Conservation (phyloP, 2,888 invertebrate genomes). For the Griposia aprilina region DNA sequence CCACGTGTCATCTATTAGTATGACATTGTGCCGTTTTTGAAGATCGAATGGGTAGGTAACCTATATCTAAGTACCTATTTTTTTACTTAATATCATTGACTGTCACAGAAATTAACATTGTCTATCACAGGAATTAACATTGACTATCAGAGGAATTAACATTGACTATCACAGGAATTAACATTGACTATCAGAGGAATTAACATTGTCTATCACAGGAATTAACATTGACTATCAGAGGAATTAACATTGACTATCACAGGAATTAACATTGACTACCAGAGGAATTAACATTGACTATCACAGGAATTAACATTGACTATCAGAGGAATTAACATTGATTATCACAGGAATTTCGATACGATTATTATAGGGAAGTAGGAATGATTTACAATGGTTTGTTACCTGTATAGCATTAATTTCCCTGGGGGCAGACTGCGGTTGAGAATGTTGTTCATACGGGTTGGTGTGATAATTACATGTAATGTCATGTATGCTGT, state of each 20-base stretch:
- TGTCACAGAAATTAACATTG: background rate
- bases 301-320: background rate
- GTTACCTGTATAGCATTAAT: conserved; percentile 31
- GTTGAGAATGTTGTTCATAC: conserved; percentile 35
- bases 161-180: background rate
- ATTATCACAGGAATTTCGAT: conserved; percentile 1
- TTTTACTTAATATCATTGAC: too few species aligned
- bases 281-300: too few species aligned
- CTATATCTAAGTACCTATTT: too few species aligned
- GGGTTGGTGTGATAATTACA: conserved; percentile 43
- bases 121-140: background rate
- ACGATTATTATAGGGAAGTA: conserved; percentile 12
- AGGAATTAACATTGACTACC: too few species aligned
- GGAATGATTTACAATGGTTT: conserved; percentile 37
- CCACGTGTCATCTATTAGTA: too few species aligned
- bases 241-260: background rate
- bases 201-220: background rate
- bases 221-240: too few species aligned
- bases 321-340: background rate
- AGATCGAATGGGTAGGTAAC: too few species aligned
- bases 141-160: too few species aligned
- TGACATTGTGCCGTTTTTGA: too few species aligned
- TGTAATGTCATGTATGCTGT: conserved; percentile 4
- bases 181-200: background rate
- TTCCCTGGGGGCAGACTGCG: conserved; percentile 44